phyloP scores from a whole-genome alignment of 2,113 vertebrate species.

The Oreamnos americanus region DNA sequence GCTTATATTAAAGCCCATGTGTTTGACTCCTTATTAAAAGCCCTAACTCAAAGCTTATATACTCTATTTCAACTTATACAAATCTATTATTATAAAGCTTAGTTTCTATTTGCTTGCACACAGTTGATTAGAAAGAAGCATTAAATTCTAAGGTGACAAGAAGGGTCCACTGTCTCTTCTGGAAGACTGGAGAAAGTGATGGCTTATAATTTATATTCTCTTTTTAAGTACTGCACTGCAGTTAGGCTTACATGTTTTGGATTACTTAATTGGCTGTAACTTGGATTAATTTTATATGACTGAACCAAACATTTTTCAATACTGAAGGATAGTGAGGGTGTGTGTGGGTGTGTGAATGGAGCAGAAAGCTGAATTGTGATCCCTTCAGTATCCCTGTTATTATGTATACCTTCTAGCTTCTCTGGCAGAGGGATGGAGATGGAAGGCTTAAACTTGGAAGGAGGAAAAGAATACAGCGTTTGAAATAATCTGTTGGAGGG shows the following conservation, averaged over 20 bases:
- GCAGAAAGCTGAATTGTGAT: background rate
- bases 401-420: background rate
- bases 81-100: background rate
- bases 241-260: background rate
- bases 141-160: background rate
- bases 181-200: background rate
- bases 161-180: background rate
- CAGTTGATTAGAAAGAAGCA: background rate
- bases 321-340: background rate
- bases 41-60: background rate
- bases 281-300: background rate
- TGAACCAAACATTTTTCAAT: background rate
- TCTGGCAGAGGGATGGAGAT: background rate
- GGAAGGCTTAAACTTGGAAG: background rate
- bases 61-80: background rate
- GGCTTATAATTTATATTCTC: background rate
- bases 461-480: background rate
- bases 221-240: background rate
- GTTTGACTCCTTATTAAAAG: slow-evolving; percentile 31
- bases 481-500: background rate
- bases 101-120: slow-evolving; percentile 2
- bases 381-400: background rate
- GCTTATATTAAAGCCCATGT: background rate
- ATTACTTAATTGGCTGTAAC: background rate
- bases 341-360: background rate